Evolutionary conservation across 2,113 vertebrate species (phyloP), one percentile per base, ranked within the genome.

Genomic region (Symphodus melops): DNA sequence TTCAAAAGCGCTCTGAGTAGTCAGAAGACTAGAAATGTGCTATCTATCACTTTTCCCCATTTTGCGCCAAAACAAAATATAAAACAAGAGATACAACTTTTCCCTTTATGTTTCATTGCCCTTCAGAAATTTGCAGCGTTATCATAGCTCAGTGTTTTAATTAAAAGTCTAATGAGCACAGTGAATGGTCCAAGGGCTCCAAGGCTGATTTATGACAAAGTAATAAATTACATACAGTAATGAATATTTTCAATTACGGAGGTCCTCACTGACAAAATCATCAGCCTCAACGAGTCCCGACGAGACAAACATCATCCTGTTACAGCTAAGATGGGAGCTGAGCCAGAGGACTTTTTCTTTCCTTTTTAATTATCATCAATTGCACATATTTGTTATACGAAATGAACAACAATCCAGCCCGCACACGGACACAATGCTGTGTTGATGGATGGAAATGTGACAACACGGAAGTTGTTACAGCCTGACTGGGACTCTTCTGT

Each of bases 201-300:
- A 42, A 33, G 61, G 58, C 62, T 71, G 74, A 81, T 85, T 79
- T 69, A 76, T 76, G 70, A 81, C 52, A 84, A 81, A 77, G 80
- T 85, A 77, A 86, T 87, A 75, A 83, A 89, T 88, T 80, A 75
- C 73, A 88, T 46, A 57, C 41, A 74, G 25, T 82, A 76, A 83
- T 84, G 73, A 87, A 81, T 79, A 88, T 80, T 83, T 82, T 82
- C 63, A 86, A 77, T 81, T 84, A 81, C 33, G 68, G 62, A 75
- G 60, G 57, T 71, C 80, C 64, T 36, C 51, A 19, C 46, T 77
- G 81, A 83, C 78, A 75, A 76, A 86, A 75, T 70, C 60, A 54
- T 71, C 48, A 72, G 42, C 62, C 44, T 63, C 36, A 68, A 16
- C 61, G 62, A 23, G 10, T 36, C 72, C 44, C 60, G 63, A 72